phyloP scores from a whole-genome alignment of 2,797 vertebrate genomes.

The Anas georgica region DNA sequence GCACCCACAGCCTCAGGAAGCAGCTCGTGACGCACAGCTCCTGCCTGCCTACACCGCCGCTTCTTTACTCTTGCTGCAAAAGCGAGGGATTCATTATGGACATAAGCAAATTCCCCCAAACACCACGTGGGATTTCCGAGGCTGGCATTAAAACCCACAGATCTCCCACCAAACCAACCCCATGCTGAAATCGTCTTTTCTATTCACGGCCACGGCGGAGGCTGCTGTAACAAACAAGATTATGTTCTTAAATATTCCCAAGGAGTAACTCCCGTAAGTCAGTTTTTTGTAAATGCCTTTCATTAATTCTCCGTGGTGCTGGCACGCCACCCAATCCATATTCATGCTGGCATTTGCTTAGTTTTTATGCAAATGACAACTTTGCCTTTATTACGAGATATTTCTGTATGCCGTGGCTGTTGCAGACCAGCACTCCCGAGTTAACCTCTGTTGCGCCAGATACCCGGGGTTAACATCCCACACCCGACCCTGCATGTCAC shows the following conservation, averaged over 20 bases:
- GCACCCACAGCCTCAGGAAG: not conserved
- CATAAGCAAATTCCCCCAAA: slow-evolving; percentile 46
- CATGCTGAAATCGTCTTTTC: slow-evolving; percentile 27
- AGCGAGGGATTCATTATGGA: slow-evolving; percentile 24
- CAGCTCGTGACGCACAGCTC: not conserved
- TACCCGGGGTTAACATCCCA: not conserved
- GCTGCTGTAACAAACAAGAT: slow-evolving; percentile 64
- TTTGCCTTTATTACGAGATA: not conserved
- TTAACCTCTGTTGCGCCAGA: not conserved
- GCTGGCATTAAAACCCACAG: slow-evolving; percentile 51
- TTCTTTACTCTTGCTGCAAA: not conserved
- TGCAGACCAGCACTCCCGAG: not conserved
- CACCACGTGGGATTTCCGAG: not conserved
- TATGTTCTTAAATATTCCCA: slow-evolving; percentile 64
- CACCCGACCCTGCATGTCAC: not conserved
- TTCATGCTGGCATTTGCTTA: slow-evolving; percentile 62
- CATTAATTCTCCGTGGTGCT: slow-evolving; percentile 34
- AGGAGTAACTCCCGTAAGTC: slow-evolving; percentile 51
- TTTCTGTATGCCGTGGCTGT: not conserved
- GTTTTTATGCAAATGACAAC: slow-evolving; percentile 48
- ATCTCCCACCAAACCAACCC: slow-evolving; percentile 47
- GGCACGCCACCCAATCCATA: slow-evolving; percentile 54
- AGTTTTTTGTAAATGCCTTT: slow-evolving; percentile 22
- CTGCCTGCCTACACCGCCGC: not conserved
- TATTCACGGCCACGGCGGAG: slow-evolving; percentile 23